A percentile compares a stretch with the other conserved stretches of the same genome.
These are phyloP conservation scores for Drepana arcuata DNA, from an alignment of 1,140 invertebrate genomes.

Conservation along the genomic window DNA sequence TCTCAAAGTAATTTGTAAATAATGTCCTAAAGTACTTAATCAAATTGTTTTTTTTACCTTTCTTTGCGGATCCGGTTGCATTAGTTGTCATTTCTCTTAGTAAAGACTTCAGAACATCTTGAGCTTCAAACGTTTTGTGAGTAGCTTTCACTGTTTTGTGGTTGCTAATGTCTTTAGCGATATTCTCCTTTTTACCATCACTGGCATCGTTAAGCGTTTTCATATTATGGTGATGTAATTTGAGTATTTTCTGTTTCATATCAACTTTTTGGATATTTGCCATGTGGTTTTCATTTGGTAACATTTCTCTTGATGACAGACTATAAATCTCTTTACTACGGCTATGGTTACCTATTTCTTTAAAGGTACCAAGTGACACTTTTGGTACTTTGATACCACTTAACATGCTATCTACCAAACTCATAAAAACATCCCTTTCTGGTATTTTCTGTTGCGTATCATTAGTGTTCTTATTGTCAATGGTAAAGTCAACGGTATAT, in stretches of 20 bases:
- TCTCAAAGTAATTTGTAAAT: constrained; percentile 24
- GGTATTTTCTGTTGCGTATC: too few species aligned
- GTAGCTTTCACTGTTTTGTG: too few species aligned
- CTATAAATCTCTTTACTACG: too few species aligned
- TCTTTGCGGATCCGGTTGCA: constrained; percentile 5
- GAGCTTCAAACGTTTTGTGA: constrained; percentile 16
- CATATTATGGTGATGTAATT: background rate
- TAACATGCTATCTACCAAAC: too few species aligned
- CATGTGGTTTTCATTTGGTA: too few species aligned
- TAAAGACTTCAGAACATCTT: constrained; percentile 16
- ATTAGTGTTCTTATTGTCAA: too few species aligned
- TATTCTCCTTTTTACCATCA: constrained; percentile 4
- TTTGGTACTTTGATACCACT: constrained; percentile 7
- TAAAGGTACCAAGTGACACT: too few species aligned
- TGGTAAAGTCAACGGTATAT: too few species aligned
- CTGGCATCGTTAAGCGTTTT: constrained; percentile 2
- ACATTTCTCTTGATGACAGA: too few species aligned
- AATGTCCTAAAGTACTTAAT: constrained; percentile 28
- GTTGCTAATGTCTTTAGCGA: constrained; percentile 7
- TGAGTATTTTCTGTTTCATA: background rate
- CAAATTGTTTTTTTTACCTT: constrained; percentile 16
- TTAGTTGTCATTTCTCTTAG: constrained; percentile 13
- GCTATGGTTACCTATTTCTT: too few species aligned
- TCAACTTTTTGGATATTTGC: background rate
- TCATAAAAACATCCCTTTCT: too few species aligned